Evolutionary conservation across 2,797 vertebrate species (phyloP), one percentile per base, ranked within the genome.

Genomic region (Hirundo rustica): DNA sequence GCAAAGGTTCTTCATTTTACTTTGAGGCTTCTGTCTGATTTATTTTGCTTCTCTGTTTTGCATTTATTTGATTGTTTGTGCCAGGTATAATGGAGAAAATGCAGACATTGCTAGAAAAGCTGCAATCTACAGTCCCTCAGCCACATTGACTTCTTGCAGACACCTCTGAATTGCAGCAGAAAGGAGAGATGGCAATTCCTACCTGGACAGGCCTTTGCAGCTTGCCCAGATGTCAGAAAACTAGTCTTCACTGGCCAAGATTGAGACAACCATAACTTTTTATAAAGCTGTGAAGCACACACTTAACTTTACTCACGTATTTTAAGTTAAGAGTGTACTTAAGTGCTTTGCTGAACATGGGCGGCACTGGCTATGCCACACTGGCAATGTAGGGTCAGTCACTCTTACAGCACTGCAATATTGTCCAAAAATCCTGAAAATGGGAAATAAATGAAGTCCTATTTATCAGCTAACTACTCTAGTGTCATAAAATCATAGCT

Each of bases 1-100:
- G 97, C 96, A 97, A 97, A 96, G 91, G 30, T 89, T 93, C 89
- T 96, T 95, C 92, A 94, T 97, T 97, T 97, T 94, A 93, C 94
- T 97, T 93, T 94, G 96, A 96, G 89, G 79, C 77, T 93, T 95
- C 91, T 82, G 87, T 92, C 91, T 96, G 50, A 42, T 91, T 90
- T 88, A 88, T 93, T 82, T 61, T 85, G 73, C 90, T 74, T 96
- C 95, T 85, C 95, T 89, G 85, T 83, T 55, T 84, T 95, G 92
- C 93, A 96, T 91, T 94, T 96, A 88, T 95, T 96, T 95, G 94
- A 94, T 95, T 88, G 92, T 81, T 96, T 76, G 72, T 92, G 95
- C 95, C 95, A 96, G 93, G 89, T 97, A 93, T 84, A 96, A 96
- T 22, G 82, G 93, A 93, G 95, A 93, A 94, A 93, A 66, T 23